Conservation (phyloP, 2,888 invertebrate genomes). For the Tenthredo notha region DNA sequence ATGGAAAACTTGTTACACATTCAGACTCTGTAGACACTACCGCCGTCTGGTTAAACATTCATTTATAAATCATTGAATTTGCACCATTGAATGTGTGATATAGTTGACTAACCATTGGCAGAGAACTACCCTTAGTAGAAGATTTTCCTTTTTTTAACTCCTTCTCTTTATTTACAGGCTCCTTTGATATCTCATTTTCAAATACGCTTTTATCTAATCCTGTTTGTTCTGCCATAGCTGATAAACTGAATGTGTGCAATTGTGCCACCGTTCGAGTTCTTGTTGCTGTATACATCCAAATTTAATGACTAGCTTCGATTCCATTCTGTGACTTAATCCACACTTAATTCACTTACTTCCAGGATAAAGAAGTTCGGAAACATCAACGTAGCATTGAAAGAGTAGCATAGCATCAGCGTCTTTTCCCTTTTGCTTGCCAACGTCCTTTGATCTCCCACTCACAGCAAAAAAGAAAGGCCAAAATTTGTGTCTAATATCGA, state of each 20-base stretch:
- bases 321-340: neutral
- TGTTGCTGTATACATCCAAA: conserved; percentile 59
- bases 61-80: neutral
- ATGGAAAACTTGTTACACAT: conserved; percentile 52
- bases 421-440: conserved; percentile 37
- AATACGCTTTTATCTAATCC: conserved; percentile 64
- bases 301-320: neutral
- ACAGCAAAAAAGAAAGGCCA: conserved; percentile 69
- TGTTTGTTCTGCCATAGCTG: conserved; percentile 63
- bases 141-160: conserved; percentile 60
- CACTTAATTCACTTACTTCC: conserved; percentile 68
- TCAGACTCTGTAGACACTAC: conserved; percentile 24
- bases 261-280: conserved; percentile 65
- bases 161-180: conserved; percentile 52
- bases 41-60: conserved; percentile 13
- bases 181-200: neutral
- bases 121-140: conserved; percentile 13
- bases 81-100: neutral
- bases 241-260: conserved; percentile 58
- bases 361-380: conserved; percentile 69
- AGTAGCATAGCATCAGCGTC: conserved; percentile 51
- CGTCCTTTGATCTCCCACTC: conserved; percentile 25
- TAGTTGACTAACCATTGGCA: conserved; percentile 40
- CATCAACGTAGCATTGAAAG: conserved; percentile 68
- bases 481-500: conserved; percentile 62